phyloP scores from a whole-genome alignment of 2,888 invertebrate species.

The Tenodera sinensis region DNA sequence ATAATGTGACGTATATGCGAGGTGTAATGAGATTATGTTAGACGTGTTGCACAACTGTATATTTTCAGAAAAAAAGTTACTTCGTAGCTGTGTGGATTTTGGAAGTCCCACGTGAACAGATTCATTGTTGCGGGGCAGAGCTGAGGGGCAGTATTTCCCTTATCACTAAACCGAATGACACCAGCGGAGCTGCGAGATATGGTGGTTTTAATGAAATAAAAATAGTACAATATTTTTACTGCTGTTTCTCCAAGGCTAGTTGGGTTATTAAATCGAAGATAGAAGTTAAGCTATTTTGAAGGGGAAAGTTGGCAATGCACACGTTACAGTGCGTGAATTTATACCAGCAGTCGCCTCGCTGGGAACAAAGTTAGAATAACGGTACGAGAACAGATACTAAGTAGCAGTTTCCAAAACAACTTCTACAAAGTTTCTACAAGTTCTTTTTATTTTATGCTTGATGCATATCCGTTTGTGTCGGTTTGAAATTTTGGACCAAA shows the following conservation, averaged over 20 bases:
- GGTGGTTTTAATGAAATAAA: no score
- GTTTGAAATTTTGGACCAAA: background rate
- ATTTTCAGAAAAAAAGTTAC: no score
- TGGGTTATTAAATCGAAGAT: background rate
- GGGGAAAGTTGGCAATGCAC: background rate
- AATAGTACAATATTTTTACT: no score
- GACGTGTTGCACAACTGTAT: no score
- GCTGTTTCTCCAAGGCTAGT: background rate
- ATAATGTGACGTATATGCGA: no score
- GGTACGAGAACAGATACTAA: background rate
- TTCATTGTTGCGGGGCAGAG: no score
- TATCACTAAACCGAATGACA: no score
- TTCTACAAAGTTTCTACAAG: background rate
- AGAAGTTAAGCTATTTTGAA: background rate
- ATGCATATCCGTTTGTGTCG: slow-evolving; percentile 9
- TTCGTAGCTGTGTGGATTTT: no score
- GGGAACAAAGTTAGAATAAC: slow-evolving; percentile 1
- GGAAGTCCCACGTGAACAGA: no score
- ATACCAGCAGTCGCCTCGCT: background rate
- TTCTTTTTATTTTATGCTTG: background rate
- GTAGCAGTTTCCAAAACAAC: background rate
- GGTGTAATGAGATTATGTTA: no score
- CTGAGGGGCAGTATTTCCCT: no score
- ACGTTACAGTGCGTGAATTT: background rate
- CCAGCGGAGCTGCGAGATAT: no score